Evolutionary conservation across 2,888 invertebrate species (phyloP).

Genomic region (Dermolepida albohirtum): DNA sequence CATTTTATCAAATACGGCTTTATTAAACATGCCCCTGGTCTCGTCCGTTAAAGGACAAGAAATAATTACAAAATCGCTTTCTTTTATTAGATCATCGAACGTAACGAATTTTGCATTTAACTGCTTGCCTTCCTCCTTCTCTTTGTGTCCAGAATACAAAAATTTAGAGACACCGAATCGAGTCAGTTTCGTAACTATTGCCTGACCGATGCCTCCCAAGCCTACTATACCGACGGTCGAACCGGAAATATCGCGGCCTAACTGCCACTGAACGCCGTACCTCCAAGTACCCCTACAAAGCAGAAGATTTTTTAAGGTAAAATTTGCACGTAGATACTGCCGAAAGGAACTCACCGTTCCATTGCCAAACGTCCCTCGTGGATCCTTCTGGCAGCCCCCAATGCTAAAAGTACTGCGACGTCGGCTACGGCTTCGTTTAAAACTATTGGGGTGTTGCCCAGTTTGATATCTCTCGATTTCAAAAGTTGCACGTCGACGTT

Average conservation of each 20-base stretch:
- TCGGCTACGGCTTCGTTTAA: slow-evolving; percentile 85
- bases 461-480: slow-evolving; percentile 76
- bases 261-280: slow-evolving; percentile 77
- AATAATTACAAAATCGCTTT: slow-evolving; percentile 82
- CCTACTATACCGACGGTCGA: slow-evolving; percentile 88
- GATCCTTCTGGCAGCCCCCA: slow-evolving; percentile 81
- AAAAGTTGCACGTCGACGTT: slow-evolving; percentile 82
- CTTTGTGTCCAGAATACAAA: slow-evolving; percentile 79
- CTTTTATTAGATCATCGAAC: slow-evolving; percentile 73
- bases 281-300: slow-evolving; percentile 49
- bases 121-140: slow-evolving; percentile 72
- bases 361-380: slow-evolving; percentile 79
- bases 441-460: slow-evolving; percentile 85
- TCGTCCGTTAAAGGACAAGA: slow-evolving; percentile 76
- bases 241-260: slow-evolving; percentile 82
- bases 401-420: slow-evolving; percentile 79
- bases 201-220: slow-evolving; percentile 83
- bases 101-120: slow-evolving; percentile 71
- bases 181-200: slow-evolving; percentile 77
- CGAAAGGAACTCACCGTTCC: slow-evolving; percentile 67
- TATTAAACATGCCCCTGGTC: slow-evolving; percentile 78
- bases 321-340: neutral
- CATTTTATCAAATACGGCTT: slow-evolving; percentile 77
- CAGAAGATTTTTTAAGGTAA: slow-evolving; percentile 8
- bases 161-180: slow-evolving; percentile 80